These are phyloP conservation scores for Coreius guichenoti DNA, from an alignment of 2,797 vertebrate species.

Conservation along the genomic window DNA sequence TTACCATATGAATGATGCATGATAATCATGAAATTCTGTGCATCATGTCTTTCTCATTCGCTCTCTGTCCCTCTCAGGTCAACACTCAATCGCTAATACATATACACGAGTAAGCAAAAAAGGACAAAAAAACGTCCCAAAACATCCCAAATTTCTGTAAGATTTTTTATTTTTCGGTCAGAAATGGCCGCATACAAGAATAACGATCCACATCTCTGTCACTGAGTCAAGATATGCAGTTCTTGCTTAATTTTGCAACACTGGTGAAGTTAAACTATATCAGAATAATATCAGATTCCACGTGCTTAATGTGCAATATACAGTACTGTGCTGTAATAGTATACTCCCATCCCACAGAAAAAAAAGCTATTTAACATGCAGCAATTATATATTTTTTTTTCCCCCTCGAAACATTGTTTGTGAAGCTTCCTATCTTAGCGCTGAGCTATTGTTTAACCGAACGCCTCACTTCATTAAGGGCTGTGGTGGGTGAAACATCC, in stretches of 20 bases:
- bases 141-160: background rate
- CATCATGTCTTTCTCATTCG: background rate
- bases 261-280: background rate
- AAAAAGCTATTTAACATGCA: background rate
- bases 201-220: background rate
- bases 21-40: background rate
- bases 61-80: background rate
- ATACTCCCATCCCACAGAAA: background rate
- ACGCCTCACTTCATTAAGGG: constrained; percentile 20
- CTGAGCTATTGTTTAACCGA: background rate
- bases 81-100: background rate
- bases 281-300: background rate
- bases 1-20: constrained; percentile 70
- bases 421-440: background rate
- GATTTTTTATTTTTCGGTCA: background rate
- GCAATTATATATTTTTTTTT: background rate
- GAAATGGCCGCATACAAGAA: background rate
- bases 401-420: background rate
- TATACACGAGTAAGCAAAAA: background rate
- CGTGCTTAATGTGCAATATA: background rate
- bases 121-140: background rate
- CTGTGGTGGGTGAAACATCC: constrained; percentile 20
- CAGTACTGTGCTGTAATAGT: background rate
- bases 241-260: background rate
- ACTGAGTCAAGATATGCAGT: background rate